A percentile compares a stretch with the other conserved stretches of the same genome.
These are phyloP conservation scores for Aramus guarauna DNA, from an alignment of 2,113 vertebrate genomes.

Conservation along the genomic window DNA sequence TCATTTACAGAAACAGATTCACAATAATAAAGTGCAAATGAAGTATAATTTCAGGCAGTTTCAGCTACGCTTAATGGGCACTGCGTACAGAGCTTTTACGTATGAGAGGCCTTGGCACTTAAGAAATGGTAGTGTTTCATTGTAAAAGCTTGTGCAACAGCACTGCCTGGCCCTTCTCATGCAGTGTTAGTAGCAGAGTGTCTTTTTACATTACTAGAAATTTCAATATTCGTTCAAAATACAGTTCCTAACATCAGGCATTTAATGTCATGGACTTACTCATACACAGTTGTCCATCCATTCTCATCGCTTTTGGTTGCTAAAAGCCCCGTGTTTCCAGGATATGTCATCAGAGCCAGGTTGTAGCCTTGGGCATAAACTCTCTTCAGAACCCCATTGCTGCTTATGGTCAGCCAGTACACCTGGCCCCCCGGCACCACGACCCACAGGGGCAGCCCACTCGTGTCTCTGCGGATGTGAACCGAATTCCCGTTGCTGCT, in stretches of 20 bases:
- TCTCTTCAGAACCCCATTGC: constrained; percentile 90
- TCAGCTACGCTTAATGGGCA: background rate
- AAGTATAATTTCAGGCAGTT: background rate
- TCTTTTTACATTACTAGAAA: background rate
- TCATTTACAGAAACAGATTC: background rate
- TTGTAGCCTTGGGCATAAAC: constrained; percentile 94
- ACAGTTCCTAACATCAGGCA: background rate
- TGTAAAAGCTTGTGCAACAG: background rate
- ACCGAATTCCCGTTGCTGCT: constrained; percentile 82
- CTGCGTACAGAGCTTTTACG: background rate
- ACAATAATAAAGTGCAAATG: background rate
- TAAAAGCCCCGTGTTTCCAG: constrained; percentile 91
- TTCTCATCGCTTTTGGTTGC: constrained; percentile 97
- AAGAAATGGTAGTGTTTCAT: background rate
- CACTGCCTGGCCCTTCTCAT: background rate
- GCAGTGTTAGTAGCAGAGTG: background rate
- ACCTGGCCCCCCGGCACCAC: constrained; percentile 91
- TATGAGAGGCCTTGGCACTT: background rate
- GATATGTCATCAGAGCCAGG: constrained; percentile 93
- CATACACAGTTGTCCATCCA: constrained; percentile 95
- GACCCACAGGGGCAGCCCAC: constrained; percentile 90
- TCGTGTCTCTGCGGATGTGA: constrained; percentile 88
- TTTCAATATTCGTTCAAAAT: background rate
- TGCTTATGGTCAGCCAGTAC: constrained; percentile 94
- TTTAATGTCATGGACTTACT: constrained; percentile 78